These are phyloP conservation scores for Acrocephalus scirpaceus DNA, from an alignment of 2,797 vertebrate genomes.

Conservation along the genomic window DNA sequence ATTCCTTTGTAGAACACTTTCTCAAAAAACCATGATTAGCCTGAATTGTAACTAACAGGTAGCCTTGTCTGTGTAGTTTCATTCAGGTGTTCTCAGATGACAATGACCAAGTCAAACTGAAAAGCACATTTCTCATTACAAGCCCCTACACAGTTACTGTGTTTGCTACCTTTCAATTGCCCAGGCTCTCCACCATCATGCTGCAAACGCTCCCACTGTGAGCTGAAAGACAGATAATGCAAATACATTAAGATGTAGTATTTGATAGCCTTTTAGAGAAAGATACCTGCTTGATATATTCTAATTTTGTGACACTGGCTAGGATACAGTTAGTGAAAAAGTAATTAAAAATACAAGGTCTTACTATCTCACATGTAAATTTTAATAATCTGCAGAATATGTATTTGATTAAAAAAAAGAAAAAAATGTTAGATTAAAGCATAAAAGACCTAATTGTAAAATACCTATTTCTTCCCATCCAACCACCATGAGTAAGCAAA, in stretches of 20 bases:
- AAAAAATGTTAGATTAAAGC: neutral
- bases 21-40: neutral
- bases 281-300: neutral
- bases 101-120: neutral
- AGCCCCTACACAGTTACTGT: neutral
- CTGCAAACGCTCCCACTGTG: constrained; percentile 91
- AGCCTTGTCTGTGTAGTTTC: neutral
- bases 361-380: rapidly evolving
- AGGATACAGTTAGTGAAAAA: neutral
- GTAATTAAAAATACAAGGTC: neutral
- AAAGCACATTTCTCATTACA: neutral
- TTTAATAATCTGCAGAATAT: neutral
- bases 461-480: neutral
- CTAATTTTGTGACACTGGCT: neutral
- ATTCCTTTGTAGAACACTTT: neutral
- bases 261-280: neutral
- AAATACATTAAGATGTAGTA: neutral
- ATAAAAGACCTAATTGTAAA: neutral
- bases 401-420: neutral
- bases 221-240: constrained; percentile 74
- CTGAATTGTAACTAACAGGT: neutral
- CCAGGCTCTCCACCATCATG: constrained; percentile 82
- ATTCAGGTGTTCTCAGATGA: neutral
- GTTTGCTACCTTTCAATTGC: constrained; percentile 85
- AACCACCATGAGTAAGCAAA: neutral